These are phyloP conservation scores for Sylvicola cinctus DNA, from an alignment of 2,888 invertebrate species.

Conservation along the genomic window DNA sequence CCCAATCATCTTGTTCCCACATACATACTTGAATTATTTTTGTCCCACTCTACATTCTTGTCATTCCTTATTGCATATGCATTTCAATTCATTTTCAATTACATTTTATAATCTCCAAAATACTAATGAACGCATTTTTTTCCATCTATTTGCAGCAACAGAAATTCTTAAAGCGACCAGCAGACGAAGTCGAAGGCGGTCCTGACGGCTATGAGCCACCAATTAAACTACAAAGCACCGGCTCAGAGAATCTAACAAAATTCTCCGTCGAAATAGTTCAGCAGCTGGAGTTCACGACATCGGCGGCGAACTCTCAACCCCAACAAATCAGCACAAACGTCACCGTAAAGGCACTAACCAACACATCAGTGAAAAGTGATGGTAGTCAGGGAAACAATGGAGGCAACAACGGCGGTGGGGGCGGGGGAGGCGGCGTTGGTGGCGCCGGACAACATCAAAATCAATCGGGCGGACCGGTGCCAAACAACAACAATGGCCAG, in stretches of 20 bases:
- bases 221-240: conserved; percentile 42
- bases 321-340: conserved; percentile 85
- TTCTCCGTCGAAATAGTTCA: conserved; percentile 87
- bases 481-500: no score
- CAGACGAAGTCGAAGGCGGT: conserved; percentile 35
- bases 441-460: conserved; percentile 6
- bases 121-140: no score
- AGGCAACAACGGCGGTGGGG: conserved; percentile 16
- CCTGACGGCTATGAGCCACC: conserved; percentile 41
- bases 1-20: no score
- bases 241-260: conserved; percentile 36
- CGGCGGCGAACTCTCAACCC: conserved; percentile 67
- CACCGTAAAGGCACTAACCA: conserved; percentile 64
- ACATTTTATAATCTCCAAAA: no score
- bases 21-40: no score
- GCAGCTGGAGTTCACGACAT: conserved; percentile 74
- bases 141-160: conserved; percentile 47
- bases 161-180: conserved; percentile 58
- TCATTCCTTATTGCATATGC: no score
- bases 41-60: no score
- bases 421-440: conserved; percentile 15
- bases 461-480: conserved; percentile 3
- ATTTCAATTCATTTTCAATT: no score
- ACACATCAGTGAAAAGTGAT: conserved; percentile 31
- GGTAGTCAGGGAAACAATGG: conserved; percentile 14